A percentile compares a stretch with the other conserved stretches of the same genome.
Evolutionary conservation across 1,140 invertebrate species (phyloP).

Genomic region (Portunus trituberculatus): DNA sequence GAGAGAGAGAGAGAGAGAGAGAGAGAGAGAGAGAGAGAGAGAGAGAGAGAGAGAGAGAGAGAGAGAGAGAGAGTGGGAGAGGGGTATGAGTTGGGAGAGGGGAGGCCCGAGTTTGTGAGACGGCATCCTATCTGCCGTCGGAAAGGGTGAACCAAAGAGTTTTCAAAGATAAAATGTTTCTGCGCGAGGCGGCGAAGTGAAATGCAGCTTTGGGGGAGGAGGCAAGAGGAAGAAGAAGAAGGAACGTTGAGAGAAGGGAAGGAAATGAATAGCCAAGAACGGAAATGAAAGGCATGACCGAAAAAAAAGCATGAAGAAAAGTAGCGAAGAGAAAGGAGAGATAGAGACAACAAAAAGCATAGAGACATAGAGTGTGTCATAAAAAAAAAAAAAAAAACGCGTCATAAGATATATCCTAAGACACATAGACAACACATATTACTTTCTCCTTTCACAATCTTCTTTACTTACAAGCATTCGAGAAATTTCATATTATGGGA

Average conservation of each 20-base stretch:
- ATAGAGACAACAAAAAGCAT: neutral
- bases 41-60: neutral
- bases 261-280: neutral
- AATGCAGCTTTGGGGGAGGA: neutral
- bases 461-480: no score
- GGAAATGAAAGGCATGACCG: neutral
- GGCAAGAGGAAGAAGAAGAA: neutral
- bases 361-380: no score
- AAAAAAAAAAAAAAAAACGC: neutral
- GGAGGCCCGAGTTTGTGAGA: neutral
- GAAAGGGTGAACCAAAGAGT: constrained; percentile 12
- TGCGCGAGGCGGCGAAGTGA: neutral
- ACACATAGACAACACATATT: no score
- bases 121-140: neutral
- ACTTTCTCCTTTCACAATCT: no score
- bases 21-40: neutral
- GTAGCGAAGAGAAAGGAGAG: neutral
- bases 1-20: no score
- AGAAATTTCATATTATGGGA: no score
- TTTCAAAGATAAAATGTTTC: neutral
- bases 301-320: neutral
- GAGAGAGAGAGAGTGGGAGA: neutral
- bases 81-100: neutral
- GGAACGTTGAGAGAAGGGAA: neutral
- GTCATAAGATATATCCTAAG: neutral